These are phyloP conservation scores for Pteronotus mesoamericanus DNA, from an alignment of 2,797 vertebrate genomes.

Conservation along the genomic window DNA sequence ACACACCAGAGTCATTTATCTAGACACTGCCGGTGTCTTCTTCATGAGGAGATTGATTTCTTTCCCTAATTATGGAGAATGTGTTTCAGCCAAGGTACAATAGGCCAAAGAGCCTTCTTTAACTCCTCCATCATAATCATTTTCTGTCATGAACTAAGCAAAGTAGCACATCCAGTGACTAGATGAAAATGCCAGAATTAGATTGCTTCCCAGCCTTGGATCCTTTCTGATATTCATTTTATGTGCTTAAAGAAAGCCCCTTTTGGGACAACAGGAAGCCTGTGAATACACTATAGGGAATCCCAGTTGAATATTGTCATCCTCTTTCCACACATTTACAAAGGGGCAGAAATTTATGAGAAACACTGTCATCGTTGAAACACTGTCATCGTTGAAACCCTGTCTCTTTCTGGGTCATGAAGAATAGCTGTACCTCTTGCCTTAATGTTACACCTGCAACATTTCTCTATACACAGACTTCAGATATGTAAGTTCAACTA, in stretches of 20 bases:
- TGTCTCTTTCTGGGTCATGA: not conserved
- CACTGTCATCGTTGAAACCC: not conserved
- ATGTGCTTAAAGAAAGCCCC: constrained; percentile 14
- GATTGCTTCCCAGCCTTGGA: not conserved
- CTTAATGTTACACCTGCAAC: not conserved
- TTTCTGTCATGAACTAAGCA: constrained; percentile 1
- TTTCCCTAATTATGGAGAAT: not conserved
- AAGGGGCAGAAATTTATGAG: not conserved
- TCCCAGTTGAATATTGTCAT: constrained; percentile 7
- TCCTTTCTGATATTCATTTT: constrained; percentile 35
- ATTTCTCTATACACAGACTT: not conserved
- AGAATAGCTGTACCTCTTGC: not conserved
- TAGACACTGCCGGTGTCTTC: not conserved
- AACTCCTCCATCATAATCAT: not conserved
- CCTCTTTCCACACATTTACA: not conserved
- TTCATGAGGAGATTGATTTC: not conserved
- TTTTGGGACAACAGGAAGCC: not conserved
- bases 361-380: constrained; percentile 4
- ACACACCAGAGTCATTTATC: not conserved
- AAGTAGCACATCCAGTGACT: not conserved
- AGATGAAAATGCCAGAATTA: constrained; percentile 27
- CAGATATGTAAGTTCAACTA: not conserved
- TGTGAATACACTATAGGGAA: not conserved
- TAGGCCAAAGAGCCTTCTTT: not conserved
- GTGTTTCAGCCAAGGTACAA: not conserved